Base-by-base conservation (phyloP, 1,140 invertebrate species). In the Lineus longissimus region DNA sequence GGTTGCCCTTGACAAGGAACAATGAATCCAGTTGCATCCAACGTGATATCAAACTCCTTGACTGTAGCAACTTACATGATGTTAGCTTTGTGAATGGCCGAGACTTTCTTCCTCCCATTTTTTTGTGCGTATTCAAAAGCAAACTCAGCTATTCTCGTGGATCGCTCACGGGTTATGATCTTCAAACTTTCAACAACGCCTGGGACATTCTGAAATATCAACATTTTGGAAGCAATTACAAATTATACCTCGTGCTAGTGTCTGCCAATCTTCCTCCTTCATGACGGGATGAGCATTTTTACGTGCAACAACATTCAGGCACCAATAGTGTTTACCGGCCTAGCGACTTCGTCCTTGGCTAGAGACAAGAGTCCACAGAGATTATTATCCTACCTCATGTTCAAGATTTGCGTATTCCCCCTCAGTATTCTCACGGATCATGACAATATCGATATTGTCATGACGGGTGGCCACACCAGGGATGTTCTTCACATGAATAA, bases 391-490 rank as follows among this genome's bases (percentile, higher is more conserved):
- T 47, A 81, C 80, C 75, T 98, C 94, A 78, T 99, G 95, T 79
- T 99, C 97, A 55, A 98, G 77, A 4, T 94, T 94, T n/a, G 94
- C 95, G 78, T 99, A 99, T 84, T 99, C 97, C 43, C 97, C 97
- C 82, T 99, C 97, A 0, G 94, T 98, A 84, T 98, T 94, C 82
- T 99, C 97, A 75, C 97, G 85, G 72, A 99, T 97, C 67, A 99
- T 92, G 62, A 98, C 89, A 78, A 94, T 91, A 82, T 99, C 96
- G 43, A 99, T 89, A 73, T 94, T 89, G 56, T 87, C 84, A 79
- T 99, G 95, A 29, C 94, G 86, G 0, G 89, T 89, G 76, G 90
- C 91, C 1, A 99, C 86, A 23, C 95, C 96, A 1, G 93, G 91
- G 63, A 98, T 83, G 25, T 90, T 94, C 80, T 94, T 94, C 0